Conservation (phyloP, 2,888 invertebrate species). For the Acrobasis repandana region DNA sequence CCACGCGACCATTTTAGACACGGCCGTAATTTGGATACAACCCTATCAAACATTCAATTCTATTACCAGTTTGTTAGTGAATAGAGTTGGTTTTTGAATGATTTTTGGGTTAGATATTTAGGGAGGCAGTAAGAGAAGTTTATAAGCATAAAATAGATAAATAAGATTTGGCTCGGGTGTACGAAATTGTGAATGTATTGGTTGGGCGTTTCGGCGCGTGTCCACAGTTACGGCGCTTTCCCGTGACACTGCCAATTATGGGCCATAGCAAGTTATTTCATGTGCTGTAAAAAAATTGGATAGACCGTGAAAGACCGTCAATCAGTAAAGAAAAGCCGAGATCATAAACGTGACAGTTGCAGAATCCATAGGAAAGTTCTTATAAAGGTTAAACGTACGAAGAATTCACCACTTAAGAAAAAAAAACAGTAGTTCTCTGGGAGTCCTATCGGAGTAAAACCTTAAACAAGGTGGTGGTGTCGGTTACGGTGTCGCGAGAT, state of each 20-base stretch:
- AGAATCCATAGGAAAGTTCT: no score
- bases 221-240: slow-evolving; percentile 62
- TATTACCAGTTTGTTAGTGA: slow-evolving; percentile 22
- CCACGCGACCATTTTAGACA: slow-evolving; percentile 70
- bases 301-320: not conserved
- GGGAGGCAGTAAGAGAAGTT: slow-evolving; percentile 40
- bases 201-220: slow-evolving; percentile 72
- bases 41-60: slow-evolving; percentile 1
- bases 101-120: slow-evolving; percentile 18
- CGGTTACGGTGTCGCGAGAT: no score
- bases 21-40: slow-evolving; percentile 38
- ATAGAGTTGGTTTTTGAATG: slow-evolving; percentile 29
- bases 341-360: no score
- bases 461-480: no score
- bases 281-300: not conserved
- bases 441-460: no score
- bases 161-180: slow-evolving; percentile 63
- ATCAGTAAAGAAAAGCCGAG: no score
- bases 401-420: no score
- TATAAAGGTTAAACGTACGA: no score
- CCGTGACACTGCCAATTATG: slow-evolving; percentile 66
- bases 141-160: slow-evolving; percentile 70
- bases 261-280: slow-evolving; percentile 10
- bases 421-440: no score
- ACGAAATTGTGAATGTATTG: slow-evolving; percentile 62